Evolutionary conservation across 2,888 invertebrate genomes (phyloP).

Genomic region (Papilio demoleus): DNA sequence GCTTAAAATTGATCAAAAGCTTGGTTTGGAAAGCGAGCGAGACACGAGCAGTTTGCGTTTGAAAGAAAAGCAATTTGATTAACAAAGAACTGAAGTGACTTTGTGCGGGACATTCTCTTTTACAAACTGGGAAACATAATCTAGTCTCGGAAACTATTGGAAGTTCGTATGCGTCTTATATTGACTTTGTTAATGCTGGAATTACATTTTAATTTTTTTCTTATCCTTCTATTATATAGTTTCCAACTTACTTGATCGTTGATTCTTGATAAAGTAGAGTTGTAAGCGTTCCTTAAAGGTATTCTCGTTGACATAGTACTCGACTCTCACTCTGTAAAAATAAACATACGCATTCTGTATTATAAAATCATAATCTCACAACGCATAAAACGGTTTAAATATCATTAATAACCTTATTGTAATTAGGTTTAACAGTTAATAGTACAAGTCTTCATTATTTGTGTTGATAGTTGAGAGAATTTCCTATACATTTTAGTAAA

Average conservation of each 20-base stretch:
- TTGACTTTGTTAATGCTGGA: neutral
- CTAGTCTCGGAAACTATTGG: neutral
- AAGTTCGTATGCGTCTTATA: neutral
- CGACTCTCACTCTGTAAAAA: constrained; percentile 98
- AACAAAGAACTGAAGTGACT: constrained; percentile 29
- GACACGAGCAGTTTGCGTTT: constrained; percentile 13
- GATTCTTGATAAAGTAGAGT: constrained; percentile 99
- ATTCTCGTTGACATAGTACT: constrained; percentile 99
- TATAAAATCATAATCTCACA: too few relatives aligned
- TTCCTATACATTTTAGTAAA: neutral
- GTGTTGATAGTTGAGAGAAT: neutral
- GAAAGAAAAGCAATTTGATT: constrained; percentile 21
- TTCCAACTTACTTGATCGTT: constrained; percentile 99
- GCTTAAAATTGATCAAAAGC: constrained; percentile 35
- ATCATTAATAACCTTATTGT: too few relatives aligned
- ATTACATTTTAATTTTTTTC: neutral
- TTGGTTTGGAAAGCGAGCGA: constrained; percentile 8
- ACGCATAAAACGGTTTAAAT: too few relatives aligned
- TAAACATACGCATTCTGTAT: constrained; percentile 45
- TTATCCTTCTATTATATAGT: too few relatives aligned
- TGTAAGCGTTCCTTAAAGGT: constrained; percentile 99
- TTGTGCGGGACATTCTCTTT: neutral
- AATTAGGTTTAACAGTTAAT: too few relatives aligned
- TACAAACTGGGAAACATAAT: neutral
- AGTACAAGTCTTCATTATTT: too few relatives aligned